Evolutionary conservation across 2,113 vertebrate species (phyloP).

Genomic region (Dromiciops gliroides): DNA sequence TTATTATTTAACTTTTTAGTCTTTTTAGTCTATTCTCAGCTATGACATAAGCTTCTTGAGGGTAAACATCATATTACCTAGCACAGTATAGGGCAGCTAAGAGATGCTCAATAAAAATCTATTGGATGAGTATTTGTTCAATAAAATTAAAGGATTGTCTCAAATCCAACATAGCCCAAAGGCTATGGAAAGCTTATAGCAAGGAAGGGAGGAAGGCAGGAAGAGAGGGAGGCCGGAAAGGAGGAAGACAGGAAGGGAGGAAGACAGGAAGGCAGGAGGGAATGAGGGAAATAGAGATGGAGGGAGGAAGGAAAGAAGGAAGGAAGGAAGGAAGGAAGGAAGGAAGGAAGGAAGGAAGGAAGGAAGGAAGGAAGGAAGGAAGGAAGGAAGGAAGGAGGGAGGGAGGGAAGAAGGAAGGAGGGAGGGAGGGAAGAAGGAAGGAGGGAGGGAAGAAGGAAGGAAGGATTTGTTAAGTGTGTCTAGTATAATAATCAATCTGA

Average conservation of each 20-base stretch:
- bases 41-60: background rate
- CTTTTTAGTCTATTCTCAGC: background rate
- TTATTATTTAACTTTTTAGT: background rate
- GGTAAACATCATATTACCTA: background rate
- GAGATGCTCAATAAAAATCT: background rate
- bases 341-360: background rate
- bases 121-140: background rate
- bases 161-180: background rate
- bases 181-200: too few relatives aligned
- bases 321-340: too few relatives aligned
- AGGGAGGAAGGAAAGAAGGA: background rate
- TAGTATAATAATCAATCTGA: background rate
- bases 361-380: background rate
- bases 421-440: background rate
- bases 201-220: background rate
- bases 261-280: background rate
- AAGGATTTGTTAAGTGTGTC: background rate
- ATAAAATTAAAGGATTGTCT: background rate
- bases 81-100: background rate
- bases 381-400: background rate
- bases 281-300: background rate
- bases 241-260: background rate
- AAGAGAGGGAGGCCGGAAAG: too few relatives aligned
- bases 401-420: too few relatives aligned
- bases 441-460: too few relatives aligned